Evolutionary conservation across 2,113 vertebrate species (phyloP), one percentile per base, ranked within the genome.

Genomic region (Anguilla japonica): DNA sequence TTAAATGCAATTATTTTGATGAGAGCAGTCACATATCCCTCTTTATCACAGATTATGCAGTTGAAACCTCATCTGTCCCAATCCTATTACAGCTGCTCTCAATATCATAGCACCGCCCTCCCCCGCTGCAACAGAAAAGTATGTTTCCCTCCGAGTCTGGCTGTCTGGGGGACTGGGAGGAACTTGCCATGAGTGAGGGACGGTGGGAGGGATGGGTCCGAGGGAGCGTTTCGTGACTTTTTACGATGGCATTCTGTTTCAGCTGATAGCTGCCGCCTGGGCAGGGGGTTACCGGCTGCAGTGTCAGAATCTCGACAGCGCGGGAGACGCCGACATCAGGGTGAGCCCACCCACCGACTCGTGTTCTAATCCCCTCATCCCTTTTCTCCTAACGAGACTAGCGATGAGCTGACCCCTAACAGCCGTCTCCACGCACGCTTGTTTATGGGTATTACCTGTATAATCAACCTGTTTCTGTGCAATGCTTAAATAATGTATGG

Each of bases 211-310:
- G 22, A 67, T 20, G 60, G 26, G 60, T 0, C 22, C 7, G 50
- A 53, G 50, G 13, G 81, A 43, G 29, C 14, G 2, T 34, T 39
- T 57, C 16, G 15, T 83, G 18, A 81, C 26, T 50, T 46, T 34
- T 46, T 34, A 56, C 53, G 29, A 15, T 46, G 60, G 29, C 83
- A 7, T 89, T 87, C 85, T 85, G 26, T 89, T 89, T 84, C 92
- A 98, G 97, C 95, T 98, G 85, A 93, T 96, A 90, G 95, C 95
- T 46, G 93, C 97, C 91, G 93, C 94, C 0, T 97, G 96, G 96
- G 95, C 95, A 92, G 97, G 96, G 79, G 92, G 95, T 50, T 98
- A 98, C 94, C 96, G 95, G 83, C 84, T 97, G 86, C 97, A 97
- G 88, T 98, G 97, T 92, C 97, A 98, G 92, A 94, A 96, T 75